Evolutionary conservation across 1,140 invertebrate species (phyloP), one percentile per base, ranked within the genome.

Genomic region (Eumeta japonica): DNA sequence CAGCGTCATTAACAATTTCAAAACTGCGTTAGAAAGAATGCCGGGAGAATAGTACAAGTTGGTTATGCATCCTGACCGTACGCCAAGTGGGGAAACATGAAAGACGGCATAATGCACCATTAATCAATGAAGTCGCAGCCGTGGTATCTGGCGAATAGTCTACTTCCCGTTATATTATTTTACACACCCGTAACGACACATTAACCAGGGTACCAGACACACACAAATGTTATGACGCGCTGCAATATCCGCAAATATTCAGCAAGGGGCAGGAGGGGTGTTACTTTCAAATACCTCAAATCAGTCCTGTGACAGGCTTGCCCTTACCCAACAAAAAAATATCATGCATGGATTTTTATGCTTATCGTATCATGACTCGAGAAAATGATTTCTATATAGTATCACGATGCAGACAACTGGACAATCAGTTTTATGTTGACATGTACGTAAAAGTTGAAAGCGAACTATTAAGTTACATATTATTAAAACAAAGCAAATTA

Each of bases 241-340:
- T n/a, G n/a, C n/a, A n/a, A n/a, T n/a, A n/a, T n/a, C 54, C 48
- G 12, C 3, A 52, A 11, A 51, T 54, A 2, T 53, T 53, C 32
- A 28, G 35, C 10, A 46, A n/a, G n/a, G n/a, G n/a, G n/a, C n/a
- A n/a, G n/a, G n/a, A n/a, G n/a, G n/a, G n/a, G n/a, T n/a, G n/a
- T 12, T 11, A 42, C 19, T 50, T 52, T 50, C 17, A 50, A 19
- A 46, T 55, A 20, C 47, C 45, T 1, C 43, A 52, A 32, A n/a
- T 45, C 3, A 47, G 39, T 41, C 45, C 45, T n/a, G 28, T 37
- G 3, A 50, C n/a, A n/a, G n/a, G n/a, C n/a, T n/a, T n/a, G n/a
- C n/a, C n/a, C n/a, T n/a, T n/a, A n/a, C n/a, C n/a, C n/a, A 52
- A 53, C 17, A 55, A 58, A 55, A 55, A 55, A 44, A 41, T 48